These are phyloP conservation scores for Peromyscus nudipes DNA, from an alignment of 2,797 vertebrate species.

Conservation along the genomic window DNA sequence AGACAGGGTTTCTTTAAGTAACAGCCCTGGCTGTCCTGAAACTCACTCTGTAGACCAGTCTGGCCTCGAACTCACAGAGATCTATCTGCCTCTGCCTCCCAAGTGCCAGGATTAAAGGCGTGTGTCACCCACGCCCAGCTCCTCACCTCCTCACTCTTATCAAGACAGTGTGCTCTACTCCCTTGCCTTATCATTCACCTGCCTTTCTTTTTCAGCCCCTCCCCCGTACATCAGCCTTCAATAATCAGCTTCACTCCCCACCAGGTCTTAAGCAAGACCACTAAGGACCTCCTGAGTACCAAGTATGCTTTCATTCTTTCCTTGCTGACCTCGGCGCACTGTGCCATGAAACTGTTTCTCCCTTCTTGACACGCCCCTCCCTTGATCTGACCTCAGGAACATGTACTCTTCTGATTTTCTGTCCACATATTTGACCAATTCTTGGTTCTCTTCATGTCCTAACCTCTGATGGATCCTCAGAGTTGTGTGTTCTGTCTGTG, in stretches of 20 bases:
- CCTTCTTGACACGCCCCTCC: neutral
- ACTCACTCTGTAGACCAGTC: neutral
- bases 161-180: neutral
- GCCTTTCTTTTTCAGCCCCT: neutral
- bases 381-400: neutral
- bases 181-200: neutral
- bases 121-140: neutral
- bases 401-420: neutral
- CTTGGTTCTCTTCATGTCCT: neutral
- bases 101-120: neutral
- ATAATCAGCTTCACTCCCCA: neutral
- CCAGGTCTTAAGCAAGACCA: neutral
- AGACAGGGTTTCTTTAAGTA: neutral
- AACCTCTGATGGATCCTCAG: neutral
- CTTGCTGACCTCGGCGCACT: neutral
- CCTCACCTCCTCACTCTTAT: neutral
- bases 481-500: neutral
- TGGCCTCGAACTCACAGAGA: neutral
- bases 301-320: neutral
- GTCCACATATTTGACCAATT: neutral
- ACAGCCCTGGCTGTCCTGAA: neutral
- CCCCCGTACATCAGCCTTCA: neutral
- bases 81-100: neutral
- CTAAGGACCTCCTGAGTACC: neutral
- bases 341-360: neutral